Conservation (phyloP, 2,113 vertebrate species). For the Pseudopipra pipra region DNA sequence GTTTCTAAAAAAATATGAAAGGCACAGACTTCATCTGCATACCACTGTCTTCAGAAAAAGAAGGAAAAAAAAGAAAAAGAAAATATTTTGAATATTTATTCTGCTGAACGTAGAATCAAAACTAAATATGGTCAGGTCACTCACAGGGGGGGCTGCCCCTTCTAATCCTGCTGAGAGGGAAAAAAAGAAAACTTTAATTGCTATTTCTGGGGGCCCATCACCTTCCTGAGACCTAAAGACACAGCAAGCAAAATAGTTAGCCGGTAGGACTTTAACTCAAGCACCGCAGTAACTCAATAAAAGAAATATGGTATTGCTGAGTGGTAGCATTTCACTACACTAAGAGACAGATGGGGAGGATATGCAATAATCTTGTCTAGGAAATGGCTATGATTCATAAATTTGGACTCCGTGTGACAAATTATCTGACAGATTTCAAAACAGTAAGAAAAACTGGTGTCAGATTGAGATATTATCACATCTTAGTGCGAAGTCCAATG, state of each 20-base stretch:
- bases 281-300: neutral
- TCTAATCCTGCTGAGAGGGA: neutral
- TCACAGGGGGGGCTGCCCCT: neutral
- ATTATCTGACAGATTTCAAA: conserved; percentile 65
- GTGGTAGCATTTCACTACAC: neutral
- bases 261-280: neutral
- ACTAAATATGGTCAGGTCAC: neutral
- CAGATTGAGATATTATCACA: conserved; percentile 49
- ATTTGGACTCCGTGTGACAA: conserved; percentile 60
- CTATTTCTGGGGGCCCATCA: neutral
- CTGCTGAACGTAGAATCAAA: neutral
- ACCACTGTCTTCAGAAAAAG: neutral
- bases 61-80: neutral
- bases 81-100: neutral
- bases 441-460: conserved; percentile 54
- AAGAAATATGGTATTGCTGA: conserved; percentile 31
- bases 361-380: conserved; percentile 59
- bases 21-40: conserved; percentile 20
- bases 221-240: neutral
- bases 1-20: conserved; percentile 21
- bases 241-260: neutral
- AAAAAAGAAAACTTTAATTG: neutral
- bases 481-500: conserved; percentile 19
- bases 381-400: conserved; percentile 51
- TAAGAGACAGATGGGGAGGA: conserved; percentile 52